Evolutionary conservation across 2,797 vertebrate genomes (phyloP), one percentile per base, ranked within the genome.

Genomic region (Crocodylus rhombifer): DNA sequence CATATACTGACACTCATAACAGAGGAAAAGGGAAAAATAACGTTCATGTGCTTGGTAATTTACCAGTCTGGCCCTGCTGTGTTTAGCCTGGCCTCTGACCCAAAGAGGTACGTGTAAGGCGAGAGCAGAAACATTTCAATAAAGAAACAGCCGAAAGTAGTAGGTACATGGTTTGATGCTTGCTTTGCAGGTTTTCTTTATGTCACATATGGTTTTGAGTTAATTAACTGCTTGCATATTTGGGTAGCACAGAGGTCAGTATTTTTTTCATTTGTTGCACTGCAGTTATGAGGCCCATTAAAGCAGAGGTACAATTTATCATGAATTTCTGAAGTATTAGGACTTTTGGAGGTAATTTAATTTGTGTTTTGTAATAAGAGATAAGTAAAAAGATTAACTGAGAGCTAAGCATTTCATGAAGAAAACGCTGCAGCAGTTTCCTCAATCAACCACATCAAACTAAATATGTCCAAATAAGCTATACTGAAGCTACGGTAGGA

Each of bases 21-120:
- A 2, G 2, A 85, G 7, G 4, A 65, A 88, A 86, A 79, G 17
- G 2, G 12, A 83, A 42, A 75, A 79, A 73, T 90, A 21, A n/a
- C 79, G 26, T 74, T 75, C 64, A 28, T 88, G 92, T 94, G 80
- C 90, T 84, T 79, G 55, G 55, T 71, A 69, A 91, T 87, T 88
- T 92, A 75, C 3, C 14, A 87, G 60, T 75, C 4, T 2, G 79
- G 58, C 77, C 14, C 69, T 90, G 76, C 36, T 93, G 83, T 75
- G 18, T 83, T 80, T 93, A 74, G 60, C 92, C 96, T 92, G 42
- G 58, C 60, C 90, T 84, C 26, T 95, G 82, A 83, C 20, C 23
- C 69, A 89, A 84, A 91, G 62, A 36, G 26, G 51, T 60, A n/a
- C 15, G 36, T 30, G 15, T 80, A 82, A 84, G 11, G 82, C 84